Evolutionary conservation across 2,797 vertebrate genomes (phyloP), one percentile per base, ranked within the genome.

Genomic region (Corythornis leucogaster): DNA sequence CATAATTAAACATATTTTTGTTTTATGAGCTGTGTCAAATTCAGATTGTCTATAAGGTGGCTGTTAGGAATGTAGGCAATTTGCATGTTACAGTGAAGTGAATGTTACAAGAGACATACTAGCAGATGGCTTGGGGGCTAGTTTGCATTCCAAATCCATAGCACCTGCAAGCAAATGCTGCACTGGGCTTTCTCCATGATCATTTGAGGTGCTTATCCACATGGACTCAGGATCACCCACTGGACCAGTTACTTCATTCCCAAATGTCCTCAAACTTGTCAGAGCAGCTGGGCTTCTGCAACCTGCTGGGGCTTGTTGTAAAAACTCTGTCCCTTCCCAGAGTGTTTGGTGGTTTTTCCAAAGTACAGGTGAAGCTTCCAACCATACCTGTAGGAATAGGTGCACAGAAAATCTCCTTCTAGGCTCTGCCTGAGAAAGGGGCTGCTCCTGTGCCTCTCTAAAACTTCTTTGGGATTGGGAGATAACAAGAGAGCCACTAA

Each of bases 1-100:
- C 85, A 80, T 89, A 94, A 95, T 95, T 90, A 93, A 94, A 90
- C 76, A 48, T 76, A 80, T 89, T 94, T 93, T 95, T 87, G 69
- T 93, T 92, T 88, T 86, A 85, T 70, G 80, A 87, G 58, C 89
- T 92, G 68, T 94, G 68, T 80, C 63, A 93, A 87, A 93, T 90
- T 76, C 85, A 80, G 79, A 59, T 53, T 80, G 63, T 85, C 30
- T 96, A 15, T 92, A 89, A 92, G 84, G 73, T 28, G 1, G 38
- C 86, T 90, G 43, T 93, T 70, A 80, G 80, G 70, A 91, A 80
- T 59, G 25, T 90, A 78, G 38, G 33, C 70, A 89, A 61, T 92
- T 84, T 87, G 63, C 87, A 92, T 59, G 51, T 83, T 87, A 73
- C 38, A 93, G 86, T 6, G 9, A 85, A 93, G 82, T 76, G 42